These are phyloP conservation scores for Pipra filicauda DNA, from an alignment of 2,113 vertebrate species.

Conservation along the genomic window DNA sequence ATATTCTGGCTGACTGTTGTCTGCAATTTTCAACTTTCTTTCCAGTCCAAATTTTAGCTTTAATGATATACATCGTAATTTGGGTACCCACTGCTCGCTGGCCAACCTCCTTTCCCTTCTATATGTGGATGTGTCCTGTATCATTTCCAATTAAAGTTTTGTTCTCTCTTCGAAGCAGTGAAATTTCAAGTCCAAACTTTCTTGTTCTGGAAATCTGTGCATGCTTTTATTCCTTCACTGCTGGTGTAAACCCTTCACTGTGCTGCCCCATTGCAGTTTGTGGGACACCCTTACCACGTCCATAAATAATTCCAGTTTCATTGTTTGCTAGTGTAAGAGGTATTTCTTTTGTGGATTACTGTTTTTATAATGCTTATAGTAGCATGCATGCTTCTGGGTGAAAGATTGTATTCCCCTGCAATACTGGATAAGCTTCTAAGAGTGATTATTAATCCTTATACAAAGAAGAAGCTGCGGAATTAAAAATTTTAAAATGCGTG, in stretches of 20 bases:
- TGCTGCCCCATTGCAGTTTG: neutral
- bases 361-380: neutral
- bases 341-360: neutral
- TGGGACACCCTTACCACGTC: neutral
- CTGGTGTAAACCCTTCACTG: neutral
- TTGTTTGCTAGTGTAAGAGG: neutral
- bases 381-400: neutral
- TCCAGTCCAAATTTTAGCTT: neutral
- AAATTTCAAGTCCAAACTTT: neutral
- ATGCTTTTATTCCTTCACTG: neutral
- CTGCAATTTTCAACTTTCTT: neutral
- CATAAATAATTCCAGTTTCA: neutral
- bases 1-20: neutral
- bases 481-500: neutral
- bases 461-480: neutral
- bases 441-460: neutral
- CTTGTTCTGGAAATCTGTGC: neutral
- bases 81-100: neutral
- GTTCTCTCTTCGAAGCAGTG: neutral
- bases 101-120: neutral
- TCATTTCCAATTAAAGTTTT: neutral
- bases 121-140: neutral
- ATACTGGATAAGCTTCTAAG: neutral
- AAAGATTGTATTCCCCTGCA: neutral
- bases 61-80: neutral